These are phyloP conservation scores for Palythoa caribaeorum DNA, from an alignment of 92 coral and sea anemone genomes.

Conservation along the genomic window DNA sequence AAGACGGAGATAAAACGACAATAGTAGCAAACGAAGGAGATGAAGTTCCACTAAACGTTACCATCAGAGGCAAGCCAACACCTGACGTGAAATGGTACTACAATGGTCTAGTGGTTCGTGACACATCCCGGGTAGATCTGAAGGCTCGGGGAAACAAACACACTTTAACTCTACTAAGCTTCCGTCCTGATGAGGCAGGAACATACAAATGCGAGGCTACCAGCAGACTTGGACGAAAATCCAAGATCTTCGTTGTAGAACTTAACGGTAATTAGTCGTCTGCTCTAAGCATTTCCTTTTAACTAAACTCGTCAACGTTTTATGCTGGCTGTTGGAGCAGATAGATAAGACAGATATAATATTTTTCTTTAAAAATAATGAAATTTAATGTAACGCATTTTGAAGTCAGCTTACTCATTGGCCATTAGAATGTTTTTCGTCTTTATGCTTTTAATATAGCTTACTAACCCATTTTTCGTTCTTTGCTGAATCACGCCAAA, in stretches of 20 bases:
- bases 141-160: slow-evolving; percentile 59
- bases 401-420: not conserved
- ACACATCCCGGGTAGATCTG: slow-evolving; percentile 57
- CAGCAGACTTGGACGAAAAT: slow-evolving; percentile 60
- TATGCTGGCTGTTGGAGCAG: not conserved
- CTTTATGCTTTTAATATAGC: too few species aligned
- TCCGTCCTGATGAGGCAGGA: slow-evolving; percentile 67
- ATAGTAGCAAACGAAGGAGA: slow-evolving; percentile 60
- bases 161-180: slow-evolving; percentile 56
- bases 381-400: not conserved
- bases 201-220: slow-evolving; percentile 72
- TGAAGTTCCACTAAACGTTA: slow-evolving; percentile 60
- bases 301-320: not conserved
- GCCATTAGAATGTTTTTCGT: too few species aligned
- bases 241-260: slow-evolving; percentile 68
- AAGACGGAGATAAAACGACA: slow-evolving; percentile 66
- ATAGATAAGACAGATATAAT: too few species aligned
- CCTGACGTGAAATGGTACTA: slow-evolving; percentile 74
- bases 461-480: too few species aligned
- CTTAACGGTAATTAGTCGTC: slow-evolving; percentile 52
- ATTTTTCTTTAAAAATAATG: not conserved
- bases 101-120: slow-evolving; percentile 65
- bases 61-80: slow-evolving; percentile 66
- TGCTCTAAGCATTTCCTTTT: not conserved
- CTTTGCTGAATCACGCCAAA: too few species aligned